Conservation (phyloP, 2,113 vertebrate genomes). For the Pterocles gutturalis region DNA sequence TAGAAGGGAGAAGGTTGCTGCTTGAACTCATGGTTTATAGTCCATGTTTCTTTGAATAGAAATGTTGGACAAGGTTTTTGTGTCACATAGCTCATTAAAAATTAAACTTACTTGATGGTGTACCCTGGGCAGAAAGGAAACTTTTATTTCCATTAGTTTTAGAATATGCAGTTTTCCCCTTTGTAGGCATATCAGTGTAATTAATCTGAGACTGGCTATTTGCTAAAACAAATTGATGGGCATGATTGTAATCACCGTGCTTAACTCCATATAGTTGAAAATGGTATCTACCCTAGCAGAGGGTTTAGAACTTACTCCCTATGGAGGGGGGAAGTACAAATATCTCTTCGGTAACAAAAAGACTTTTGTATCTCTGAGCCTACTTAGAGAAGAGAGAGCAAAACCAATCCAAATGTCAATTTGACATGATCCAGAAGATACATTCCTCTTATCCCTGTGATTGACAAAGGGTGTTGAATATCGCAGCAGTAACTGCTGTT, state of each 20-base stretch:
- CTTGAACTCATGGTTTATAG: background rate
- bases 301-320: background rate
- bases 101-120: background rate
- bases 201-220: background rate
- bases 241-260: background rate
- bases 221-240: background rate
- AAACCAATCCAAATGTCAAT: background rate
- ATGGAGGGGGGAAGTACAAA: background rate
- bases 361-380: background rate
- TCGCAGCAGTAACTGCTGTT: background rate
- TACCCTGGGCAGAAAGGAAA: background rate
- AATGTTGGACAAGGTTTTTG: background rate
- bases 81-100: background rate
- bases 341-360: background rate
- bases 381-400: background rate
- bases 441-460: background rate
- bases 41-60: background rate
- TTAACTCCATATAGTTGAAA: background rate
- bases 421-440: background rate
- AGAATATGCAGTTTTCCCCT: background rate
- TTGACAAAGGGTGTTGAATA: background rate
- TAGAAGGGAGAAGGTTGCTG: background rate
- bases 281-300: background rate
- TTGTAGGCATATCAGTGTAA: background rate
- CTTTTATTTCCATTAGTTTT: background rate